phyloP scores from a whole-genome alignment of 2,113 vertebrate species.

The Corapipo altera region DNA sequence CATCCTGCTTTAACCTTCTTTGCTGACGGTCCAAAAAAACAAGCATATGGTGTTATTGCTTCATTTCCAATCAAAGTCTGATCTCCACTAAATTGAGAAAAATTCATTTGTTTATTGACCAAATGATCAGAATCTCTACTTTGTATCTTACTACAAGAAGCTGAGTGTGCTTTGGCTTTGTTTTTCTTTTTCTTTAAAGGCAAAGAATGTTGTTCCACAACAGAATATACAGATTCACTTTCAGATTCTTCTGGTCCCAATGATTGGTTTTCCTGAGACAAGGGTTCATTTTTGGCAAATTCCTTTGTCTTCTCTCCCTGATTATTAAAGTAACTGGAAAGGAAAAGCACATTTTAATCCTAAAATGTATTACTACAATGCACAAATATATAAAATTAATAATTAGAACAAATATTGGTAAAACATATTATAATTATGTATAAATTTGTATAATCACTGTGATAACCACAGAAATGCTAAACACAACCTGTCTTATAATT shows the following conservation, averaged over 20 bases:
- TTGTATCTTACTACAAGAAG: neutral
- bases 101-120: conserved; percentile 68
- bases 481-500: neutral
- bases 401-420: neutral
- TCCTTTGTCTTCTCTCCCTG: conserved; percentile 37
- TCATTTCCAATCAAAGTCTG: conserved; percentile 9
- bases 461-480: neutral
- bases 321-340: conserved; percentile 51
- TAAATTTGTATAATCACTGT: neutral
- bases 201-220: conserved; percentile 74
- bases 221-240: conserved; percentile 79
- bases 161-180: conserved; percentile 23
- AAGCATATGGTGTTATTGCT: conserved; percentile 90
- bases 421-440: neutral
- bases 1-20: conserved; percentile 84
- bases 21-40: conserved; percentile 84
- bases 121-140: conserved; percentile 24
- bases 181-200: conserved; percentile 58
- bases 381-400: neutral
- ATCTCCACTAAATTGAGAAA: neutral
- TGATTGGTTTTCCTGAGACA: conserved; percentile 46
- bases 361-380: neutral
- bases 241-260: conserved; percentile 19
- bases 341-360: neutral
- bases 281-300: conserved; percentile 46